Conservation (phyloP, 2,113 vertebrate species). For the Xenopus tropicalis region DNA sequence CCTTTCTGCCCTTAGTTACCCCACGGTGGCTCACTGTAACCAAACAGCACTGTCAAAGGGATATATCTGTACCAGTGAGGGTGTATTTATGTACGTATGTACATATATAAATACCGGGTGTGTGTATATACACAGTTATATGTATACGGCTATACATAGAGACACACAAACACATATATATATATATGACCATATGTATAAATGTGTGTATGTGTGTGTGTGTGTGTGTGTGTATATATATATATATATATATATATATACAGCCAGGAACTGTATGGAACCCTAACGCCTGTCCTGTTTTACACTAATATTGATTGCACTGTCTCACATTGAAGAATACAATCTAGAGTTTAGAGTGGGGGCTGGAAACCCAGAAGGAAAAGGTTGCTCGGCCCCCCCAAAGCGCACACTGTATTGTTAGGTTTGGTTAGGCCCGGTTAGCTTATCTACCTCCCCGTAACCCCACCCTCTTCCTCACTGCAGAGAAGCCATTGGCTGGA, state of each 20-base stretch:
- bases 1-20: too few species aligned
- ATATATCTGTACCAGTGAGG: neutral
- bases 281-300: neutral
- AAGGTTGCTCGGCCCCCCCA: neutral
- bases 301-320: neutral
- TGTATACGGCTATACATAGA: neutral
- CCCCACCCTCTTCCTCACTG: too few species aligned
- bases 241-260: constrained; percentile 8
- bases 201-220: too few species aligned
- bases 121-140: neutral
- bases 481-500: too few species aligned
- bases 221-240: too few species aligned
- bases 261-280: neutral
- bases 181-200: neutral
- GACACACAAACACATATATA: neutral
- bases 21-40: neutral
- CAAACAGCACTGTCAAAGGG: neutral
- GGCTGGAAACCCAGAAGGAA: too few species aligned
- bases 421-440: neutral
- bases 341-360: too few species aligned
- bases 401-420: neutral
- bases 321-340: neutral
- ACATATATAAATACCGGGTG: neutral
- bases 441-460: too few species aligned
- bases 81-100: neutral